Base-by-base conservation (phyloP, 2,888 invertebrate genomes). In the Lucinisca nassula region DNA sequence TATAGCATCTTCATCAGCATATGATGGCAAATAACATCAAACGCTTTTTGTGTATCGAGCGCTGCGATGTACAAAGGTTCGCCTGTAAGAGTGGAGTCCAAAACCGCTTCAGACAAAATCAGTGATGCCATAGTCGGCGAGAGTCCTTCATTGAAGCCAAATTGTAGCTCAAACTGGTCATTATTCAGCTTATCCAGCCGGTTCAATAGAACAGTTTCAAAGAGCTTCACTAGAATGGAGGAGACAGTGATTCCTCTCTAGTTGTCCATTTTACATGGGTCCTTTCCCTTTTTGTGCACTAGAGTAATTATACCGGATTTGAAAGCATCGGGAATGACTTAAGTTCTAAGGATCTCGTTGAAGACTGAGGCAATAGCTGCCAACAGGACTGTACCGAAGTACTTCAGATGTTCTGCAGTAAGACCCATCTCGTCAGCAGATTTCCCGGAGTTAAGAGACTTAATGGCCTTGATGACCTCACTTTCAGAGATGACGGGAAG, bases 191-290 rank as follows among this genome's bases (percentile, higher is more conserved):
- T 24, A 30, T 61, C 27, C 61, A 61, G 61, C 30, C 61, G 27
- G 8, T 21, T 61, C 61, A 61, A 30, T 10, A 61, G 3, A 6
- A 61, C 61, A 27, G 61, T 30, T 30, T 61, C 61, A 24, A 61
- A 30, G 17, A 61, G 61, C 30, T 79, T 79, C 38, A 27, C 38
- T 3, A 70, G 49, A 17, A 58, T 24, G 10, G 49, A 30, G 2
- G 72, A 67, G 21, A 79, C 38, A 8, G 58, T 58, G 30, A 79
- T 79, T 1, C 79, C 79, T 49, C 79, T 45, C 32, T 79, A 79
- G 38, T 70, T 79, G 21, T 61, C 79, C 14, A 49, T 24, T 17
- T 58, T 32, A n/a, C n/a, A 35, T 35, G 55, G 55, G 32, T 72
- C 79, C 49, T 79, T 79, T 17, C 70, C 72, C 32, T 72, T 72